Base-by-base conservation (phyloP, 2,797 vertebrate genomes). In the Synaphobranchus kaupii region DNA sequence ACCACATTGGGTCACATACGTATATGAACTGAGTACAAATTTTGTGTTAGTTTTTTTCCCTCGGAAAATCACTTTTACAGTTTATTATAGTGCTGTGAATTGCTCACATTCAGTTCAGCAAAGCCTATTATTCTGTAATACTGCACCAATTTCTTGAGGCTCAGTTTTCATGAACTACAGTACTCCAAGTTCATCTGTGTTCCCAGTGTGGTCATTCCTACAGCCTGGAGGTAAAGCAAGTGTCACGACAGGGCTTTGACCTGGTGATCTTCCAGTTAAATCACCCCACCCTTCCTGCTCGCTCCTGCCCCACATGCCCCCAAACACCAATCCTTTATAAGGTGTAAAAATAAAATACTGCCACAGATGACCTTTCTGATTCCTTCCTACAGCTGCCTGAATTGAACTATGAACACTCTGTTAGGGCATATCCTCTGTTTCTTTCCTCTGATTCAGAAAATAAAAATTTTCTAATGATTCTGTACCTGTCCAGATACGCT, bases 121-220 rank as follows among this genome's bases (percentile, higher is more conserved):
- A 73, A 10, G 20, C 68, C 87, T 78, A 68, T 86, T 78, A 90
- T 92, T 84, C 85, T 68, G 91, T 86, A 91, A 90, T 90, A 93
- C 89, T 86, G 90, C 94, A 93, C 92, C 91, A 89, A 87, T 94
- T 93, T 88, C 90, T 88, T 91, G 82, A 10, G 31, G 92, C 94
- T 93, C 92, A 92, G 93, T 94, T 90, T 84, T 52, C 84, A 87
- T 90, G 93, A 94, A 94, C 94, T 95, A 73, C 94, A 86, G 86
- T 56, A 87, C 89, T 86, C 71, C 48, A 85, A 92, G 86, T 93
- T 86, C 90, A 89, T 89, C 1, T 4, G 56, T 71, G 88, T 28
- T n/a, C 91, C 87, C 44, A 13, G 31, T 54, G 39, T 83, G 54
- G 87, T 44, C 86, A 87, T 89, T 90, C 85, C 88, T 90, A 56